A percentile compares a stretch with the other conserved stretches of the same genome.
Conservation (phyloP, 2,888 invertebrate species). For the Thymelicus lineola region DNA sequence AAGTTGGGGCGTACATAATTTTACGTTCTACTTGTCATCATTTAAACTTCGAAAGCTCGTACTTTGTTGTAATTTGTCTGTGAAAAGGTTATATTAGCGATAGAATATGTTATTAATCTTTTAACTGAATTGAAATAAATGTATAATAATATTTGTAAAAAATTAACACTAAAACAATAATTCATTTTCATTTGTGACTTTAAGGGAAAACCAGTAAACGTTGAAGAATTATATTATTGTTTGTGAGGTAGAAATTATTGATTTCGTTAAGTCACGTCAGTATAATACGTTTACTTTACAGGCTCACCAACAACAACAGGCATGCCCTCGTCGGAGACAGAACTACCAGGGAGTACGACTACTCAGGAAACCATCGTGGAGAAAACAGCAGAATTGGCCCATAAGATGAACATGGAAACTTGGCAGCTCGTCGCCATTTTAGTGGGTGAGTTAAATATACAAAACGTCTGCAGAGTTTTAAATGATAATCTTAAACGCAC, state of each 20-base stretch:
- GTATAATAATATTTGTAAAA: too few species aligned
- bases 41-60: neutral
- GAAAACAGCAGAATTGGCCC: constrained; percentile 86
- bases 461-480: neutral
- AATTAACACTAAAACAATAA: too few species aligned
- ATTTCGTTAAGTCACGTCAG: neutral
- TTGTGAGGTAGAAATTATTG: too few species aligned
- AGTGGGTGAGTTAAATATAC: constrained; percentile 86
- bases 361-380: constrained; percentile 83
- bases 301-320: constrained; percentile 38
- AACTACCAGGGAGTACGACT: constrained; percentile 55
- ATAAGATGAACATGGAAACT: constrained; percentile 91
- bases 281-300: constrained; percentile 25
- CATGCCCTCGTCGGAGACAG: constrained; percentile 46
- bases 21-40: neutral
- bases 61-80: neutral
- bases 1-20: neutral
- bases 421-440: constrained; percentile 95
- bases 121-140: too few species aligned
- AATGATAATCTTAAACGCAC: too few species aligned
- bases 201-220: too few species aligned
- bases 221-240: too few species aligned
- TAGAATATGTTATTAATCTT: too few species aligned
- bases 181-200: too few species aligned
- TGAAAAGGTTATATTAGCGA: too few species aligned